A percentile compares a stretch with the other conserved stretches of the same genome.
These are phyloP conservation scores for Calameuta pallipes DNA, from an alignment of 2,888 invertebrate genomes.

Conservation along the genomic window DNA sequence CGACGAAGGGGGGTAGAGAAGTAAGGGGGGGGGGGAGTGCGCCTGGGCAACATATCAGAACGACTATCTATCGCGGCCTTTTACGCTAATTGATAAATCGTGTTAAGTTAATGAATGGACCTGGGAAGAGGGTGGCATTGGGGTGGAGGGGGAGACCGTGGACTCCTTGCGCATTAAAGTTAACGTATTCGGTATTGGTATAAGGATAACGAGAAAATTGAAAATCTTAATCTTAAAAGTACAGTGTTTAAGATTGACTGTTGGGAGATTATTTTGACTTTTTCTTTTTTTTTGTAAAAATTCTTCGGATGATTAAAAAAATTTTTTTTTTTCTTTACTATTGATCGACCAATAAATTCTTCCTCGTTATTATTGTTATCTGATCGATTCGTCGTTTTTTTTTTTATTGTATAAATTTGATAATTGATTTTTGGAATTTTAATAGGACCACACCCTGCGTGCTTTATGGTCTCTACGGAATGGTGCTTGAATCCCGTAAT, in stretches of 20 bases:
- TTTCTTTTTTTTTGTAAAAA: not conserved
- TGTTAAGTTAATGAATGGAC: conserved; percentile 65
- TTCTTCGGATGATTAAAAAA: not conserved
- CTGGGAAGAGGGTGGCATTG: conserved; percentile 20
- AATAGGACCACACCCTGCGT: conserved; percentile 25
- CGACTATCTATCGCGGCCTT: conserved; percentile 65
- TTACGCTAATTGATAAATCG: conserved; percentile 67
- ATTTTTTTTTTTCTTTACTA: not conserved
- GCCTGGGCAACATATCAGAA: conserved; percentile 59
- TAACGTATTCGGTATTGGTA: not conserved
- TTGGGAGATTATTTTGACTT: not conserved
- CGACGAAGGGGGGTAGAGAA: conserved; percentile 20
- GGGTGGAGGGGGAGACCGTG: not conserved
- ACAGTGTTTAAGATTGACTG: not conserved
- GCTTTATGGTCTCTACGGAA: no score
- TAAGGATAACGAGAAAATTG: conserved; percentile 56
- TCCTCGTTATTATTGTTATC: not conserved
- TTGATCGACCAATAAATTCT: not conserved
- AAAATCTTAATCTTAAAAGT: conserved; percentile 45
- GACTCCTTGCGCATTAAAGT: conserved; percentile 1
- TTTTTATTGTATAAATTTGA: not conserved
- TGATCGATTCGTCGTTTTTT: not conserved
- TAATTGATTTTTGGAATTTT: conserved; percentile 35
- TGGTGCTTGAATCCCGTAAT: not conserved
- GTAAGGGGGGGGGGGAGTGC: conserved; percentile 17